These are phyloP conservation scores for Ammodytes marinus DNA, from an alignment of 2,113 vertebrate species.

Conservation along the genomic window DNA sequence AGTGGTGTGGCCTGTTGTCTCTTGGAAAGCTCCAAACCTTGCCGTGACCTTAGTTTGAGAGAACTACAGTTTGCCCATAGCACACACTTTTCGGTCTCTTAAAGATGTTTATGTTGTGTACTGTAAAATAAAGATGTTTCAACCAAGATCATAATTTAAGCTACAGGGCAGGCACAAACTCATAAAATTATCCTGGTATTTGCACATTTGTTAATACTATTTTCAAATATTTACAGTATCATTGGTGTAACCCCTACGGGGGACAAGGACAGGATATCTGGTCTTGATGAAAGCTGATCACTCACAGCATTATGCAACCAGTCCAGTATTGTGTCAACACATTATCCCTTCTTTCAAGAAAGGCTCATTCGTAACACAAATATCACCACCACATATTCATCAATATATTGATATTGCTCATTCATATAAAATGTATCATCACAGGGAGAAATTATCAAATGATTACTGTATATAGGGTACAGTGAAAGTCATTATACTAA, in stretches of 20 bases:
- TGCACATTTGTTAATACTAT: constrained; percentile 8
- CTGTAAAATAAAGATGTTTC: constrained; percentile 1
- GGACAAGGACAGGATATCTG: constrained; percentile 3
- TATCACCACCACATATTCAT: neutral
- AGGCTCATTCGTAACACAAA: neutral
- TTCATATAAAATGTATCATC: neutral
- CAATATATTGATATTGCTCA: no score
- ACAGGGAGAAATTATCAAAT: constrained; percentile 5
- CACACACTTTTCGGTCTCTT: neutral
- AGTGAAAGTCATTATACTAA: neutral
- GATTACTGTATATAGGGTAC: neutral
- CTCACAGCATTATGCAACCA: neutral
- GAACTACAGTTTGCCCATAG: neutral
- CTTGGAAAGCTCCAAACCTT: neutral
- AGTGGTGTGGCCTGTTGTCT: neutral
- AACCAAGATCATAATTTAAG: neutral
- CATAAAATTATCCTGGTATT: constrained; percentile 1
- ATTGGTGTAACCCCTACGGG: neutral
- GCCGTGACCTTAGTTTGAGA: neutral
- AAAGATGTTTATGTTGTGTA: neutral
- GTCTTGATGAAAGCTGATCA: neutral
- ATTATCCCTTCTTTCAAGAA: neutral
- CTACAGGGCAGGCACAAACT: neutral
- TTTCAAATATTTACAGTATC: constrained; percentile 49
- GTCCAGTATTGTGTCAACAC: neutral